These are phyloP conservation scores for Trissoscelio sp. DNA, from an alignment of 2,888 invertebrate genomes.

Conservation along the genomic window DNA sequence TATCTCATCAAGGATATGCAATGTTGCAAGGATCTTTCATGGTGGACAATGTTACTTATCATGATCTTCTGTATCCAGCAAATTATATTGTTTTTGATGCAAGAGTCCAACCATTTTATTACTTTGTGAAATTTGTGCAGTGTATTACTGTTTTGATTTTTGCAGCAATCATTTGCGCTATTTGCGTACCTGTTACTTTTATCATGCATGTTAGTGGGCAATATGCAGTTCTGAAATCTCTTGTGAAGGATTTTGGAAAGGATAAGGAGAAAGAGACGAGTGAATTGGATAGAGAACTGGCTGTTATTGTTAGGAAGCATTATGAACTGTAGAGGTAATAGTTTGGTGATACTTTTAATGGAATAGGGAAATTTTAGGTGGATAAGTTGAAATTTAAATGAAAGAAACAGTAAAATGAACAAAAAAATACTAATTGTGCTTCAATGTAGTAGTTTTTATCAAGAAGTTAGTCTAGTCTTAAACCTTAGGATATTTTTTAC, in stretches of 20 bases:
- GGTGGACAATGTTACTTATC: neutral
- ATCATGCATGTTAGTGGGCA: neutral
- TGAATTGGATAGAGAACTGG: neutral
- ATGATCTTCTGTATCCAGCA: neutral
- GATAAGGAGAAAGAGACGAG: neutral
- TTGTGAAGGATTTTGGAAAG: neutral
- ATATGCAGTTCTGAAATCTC: neutral
- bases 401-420: too few relatives aligned
- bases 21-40: neutral
- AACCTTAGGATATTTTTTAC: too few relatives aligned
- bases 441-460: too few relatives aligned
- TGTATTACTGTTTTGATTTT: neutral
- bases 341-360: too few relatives aligned
- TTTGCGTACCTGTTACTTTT: neutral
- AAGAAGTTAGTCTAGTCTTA: too few relatives aligned
- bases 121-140: neutral
- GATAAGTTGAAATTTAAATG: too few relatives aligned
- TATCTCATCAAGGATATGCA: neutral
- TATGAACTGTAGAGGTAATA: neutral
- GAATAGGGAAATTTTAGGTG: too few relatives aligned
- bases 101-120: neutral
- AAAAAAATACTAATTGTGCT: too few relatives aligned
- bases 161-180: neutral
- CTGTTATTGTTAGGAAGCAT: neutral
- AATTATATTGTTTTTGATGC: neutral